Percentiles rank a stretch among this genome's conserved stretches.
Evolutionary conservation across 64 coral and sea anemone genomes (phyloP).

Genomic region (Cladopsammia gracilis): DNA sequence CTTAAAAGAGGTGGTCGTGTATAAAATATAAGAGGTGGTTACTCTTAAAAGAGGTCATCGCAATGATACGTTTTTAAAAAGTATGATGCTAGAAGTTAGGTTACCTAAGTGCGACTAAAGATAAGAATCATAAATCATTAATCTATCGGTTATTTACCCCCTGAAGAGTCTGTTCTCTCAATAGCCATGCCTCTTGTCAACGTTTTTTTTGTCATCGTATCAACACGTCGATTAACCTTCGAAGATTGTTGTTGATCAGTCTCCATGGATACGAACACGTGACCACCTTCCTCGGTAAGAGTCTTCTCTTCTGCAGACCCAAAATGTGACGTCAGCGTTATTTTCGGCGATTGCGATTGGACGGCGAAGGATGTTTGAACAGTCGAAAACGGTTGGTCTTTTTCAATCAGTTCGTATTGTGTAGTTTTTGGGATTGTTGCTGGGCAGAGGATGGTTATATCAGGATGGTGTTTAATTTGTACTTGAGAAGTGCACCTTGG

Average conservation of each 20-base stretch:
- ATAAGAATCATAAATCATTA: no score
- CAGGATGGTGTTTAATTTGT: constrained; percentile 73
- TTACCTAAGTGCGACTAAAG: no score
- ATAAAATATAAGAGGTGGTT: no score
- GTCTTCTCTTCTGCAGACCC: neutral
- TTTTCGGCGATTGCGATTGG: constrained; percentile 13
- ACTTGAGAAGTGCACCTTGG: constrained; percentile 46
- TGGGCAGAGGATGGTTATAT: constrained; percentile 34
- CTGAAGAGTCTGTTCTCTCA: constrained; percentile 24
- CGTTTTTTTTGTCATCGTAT: neutral
- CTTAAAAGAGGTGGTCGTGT: no score
- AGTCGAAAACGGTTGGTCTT: neutral
- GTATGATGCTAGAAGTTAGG: no score
- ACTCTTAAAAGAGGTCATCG: no score
- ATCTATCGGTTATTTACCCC: neutral
- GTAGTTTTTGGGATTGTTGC: constrained; percentile 4
- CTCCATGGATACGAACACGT: neutral
- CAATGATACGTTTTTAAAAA: no score
- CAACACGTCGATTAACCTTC: neutral
- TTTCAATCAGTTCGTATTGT: neutral
- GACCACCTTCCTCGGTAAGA: neutral
- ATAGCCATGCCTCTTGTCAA: constrained; percentile 35
- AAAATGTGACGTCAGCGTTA: constrained; percentile 19
- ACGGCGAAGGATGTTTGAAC: neutral
- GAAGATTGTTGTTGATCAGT: neutral